Base-by-base conservation (phyloP, 2,113 vertebrate species). In the Oreochromis niloticus region DNA sequence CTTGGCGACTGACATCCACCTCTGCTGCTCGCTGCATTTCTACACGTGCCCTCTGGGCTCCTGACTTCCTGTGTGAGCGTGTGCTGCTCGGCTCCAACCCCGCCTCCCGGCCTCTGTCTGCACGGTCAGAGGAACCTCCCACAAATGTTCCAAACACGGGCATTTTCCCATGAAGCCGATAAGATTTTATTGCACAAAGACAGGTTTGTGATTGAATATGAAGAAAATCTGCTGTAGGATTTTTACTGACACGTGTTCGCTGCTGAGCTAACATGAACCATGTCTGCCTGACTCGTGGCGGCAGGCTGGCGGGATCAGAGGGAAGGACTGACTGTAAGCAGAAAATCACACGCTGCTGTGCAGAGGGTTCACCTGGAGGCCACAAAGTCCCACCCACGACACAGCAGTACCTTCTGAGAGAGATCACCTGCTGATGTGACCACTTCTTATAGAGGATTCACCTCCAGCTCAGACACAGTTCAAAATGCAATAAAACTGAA, bases 1-100 rank as follows among this genome's bases (percentile, higher is more conserved):
- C 90, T 87, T 46, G 75, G 91, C 89, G 79, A 87, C 86, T 80
- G 71, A 84, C 78, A 52, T 80, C 82, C 52, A 32, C 80, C 57
- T 85, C 89, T 82, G 55, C 52, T 22, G 55, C 68, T 84, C 32
- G 16, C 71, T 85, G 84, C 52, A 39, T 85, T 43, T 79, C 43
- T 79, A 59, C 36, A 32, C 54, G 34, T 36, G 8, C 32, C 5
- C 39, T 86, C 73, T 55, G 83, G 56, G 78, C 32, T 87, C 19
- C 48, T 34, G 13, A 17, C 57, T 89, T 89, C 54, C 71, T 66
- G 52, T 32, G 13, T 63, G 88, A 84, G 43, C 75, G 61, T 82
- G 80, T 87, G 81, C 34, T 61, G 81, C 9, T 83, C 54, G 16
- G n/a, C 14, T 55, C 52, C 19, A 56, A 79, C 6, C 14, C 30